Evolutionary conservation across 2,888 invertebrate genomes (phyloP).

Genomic region (Andrena camellia): DNA sequence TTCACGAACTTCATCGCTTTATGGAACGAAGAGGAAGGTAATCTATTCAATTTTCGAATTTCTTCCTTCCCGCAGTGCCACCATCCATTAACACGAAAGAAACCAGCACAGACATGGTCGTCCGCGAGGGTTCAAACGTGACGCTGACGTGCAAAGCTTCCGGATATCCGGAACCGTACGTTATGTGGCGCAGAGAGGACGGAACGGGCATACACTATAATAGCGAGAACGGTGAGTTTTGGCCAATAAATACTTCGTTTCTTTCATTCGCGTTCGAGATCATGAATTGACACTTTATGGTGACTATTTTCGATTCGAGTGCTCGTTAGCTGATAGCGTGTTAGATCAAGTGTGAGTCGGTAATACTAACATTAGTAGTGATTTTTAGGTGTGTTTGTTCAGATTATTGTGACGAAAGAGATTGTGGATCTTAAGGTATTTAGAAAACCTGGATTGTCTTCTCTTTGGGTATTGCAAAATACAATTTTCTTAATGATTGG

Average conservation of each 20-base stretch:
- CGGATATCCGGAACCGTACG: constrained; percentile 96
- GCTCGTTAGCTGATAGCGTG: too few species aligned
- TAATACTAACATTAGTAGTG: too few species aligned
- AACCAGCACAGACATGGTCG: constrained; percentile 96
- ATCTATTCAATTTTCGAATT: constrained; percentile 4
- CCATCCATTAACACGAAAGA: constrained; percentile 95
- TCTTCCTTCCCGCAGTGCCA: constrained; percentile 89
- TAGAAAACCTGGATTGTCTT: too few species aligned
- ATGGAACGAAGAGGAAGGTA: not conserved
- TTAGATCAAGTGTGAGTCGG: too few species aligned
- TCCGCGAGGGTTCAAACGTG: constrained; percentile 95
- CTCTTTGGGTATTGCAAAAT: too few species aligned
- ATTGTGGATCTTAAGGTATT: too few species aligned
- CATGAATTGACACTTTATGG: not conserved
- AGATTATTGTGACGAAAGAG: too few species aligned
- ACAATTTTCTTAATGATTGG: too few species aligned
- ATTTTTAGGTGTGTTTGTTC: too few species aligned
- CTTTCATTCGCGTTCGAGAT: not conserved
- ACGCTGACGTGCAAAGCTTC: constrained; percentile 94
- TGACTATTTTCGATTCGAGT: not conserved
- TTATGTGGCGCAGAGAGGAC: constrained; percentile 96
- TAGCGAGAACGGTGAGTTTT: constrained; percentile 92
- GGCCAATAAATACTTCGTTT: constrained; percentile 27
- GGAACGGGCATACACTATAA: constrained; percentile 95
- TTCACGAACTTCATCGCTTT: not conserved